Evolutionary conservation across 2,888 invertebrate species (phyloP).

Genomic region (Rhodophaea formosa): DNA sequence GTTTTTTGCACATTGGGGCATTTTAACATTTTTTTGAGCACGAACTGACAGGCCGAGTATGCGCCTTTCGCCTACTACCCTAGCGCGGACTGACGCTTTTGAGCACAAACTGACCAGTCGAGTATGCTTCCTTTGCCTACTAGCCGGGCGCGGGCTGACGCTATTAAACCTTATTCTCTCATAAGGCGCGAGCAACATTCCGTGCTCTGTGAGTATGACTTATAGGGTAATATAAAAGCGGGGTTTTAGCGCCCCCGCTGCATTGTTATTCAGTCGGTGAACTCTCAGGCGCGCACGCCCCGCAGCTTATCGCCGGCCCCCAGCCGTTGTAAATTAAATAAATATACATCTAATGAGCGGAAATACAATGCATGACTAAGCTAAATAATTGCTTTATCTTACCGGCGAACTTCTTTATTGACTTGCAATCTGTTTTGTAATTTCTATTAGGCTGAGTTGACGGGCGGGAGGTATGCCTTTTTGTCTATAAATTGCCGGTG

Average conservation of each 20-base stretch:
- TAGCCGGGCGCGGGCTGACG: too few relatives aligned
- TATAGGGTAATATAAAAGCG: constrained; percentile 46
- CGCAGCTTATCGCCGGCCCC: constrained; percentile 74
- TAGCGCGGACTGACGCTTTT: too few relatives aligned
- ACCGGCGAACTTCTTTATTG: constrained; percentile 40
- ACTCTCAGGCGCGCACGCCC: constrained; percentile 70
- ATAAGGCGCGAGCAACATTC: too few relatives aligned
- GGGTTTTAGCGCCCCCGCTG: constrained; percentile 64
- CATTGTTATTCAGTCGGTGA: constrained; percentile 78
- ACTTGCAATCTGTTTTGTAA: constrained; percentile 26
- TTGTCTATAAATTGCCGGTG: background rate
- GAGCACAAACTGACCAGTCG: too few relatives aligned
- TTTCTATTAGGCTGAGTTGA: constrained; percentile 1
- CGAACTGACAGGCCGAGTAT: too few relatives aligned
- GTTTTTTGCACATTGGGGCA: too few relatives aligned
- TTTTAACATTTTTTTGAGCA: too few relatives aligned
- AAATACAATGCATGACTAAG: constrained; percentile 77
- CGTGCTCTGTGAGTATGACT: too few relatives aligned
- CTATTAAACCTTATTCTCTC: too few relatives aligned
- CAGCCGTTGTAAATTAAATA: constrained; percentile 81
- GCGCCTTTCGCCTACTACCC: too few relatives aligned
- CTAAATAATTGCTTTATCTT: constrained; percentile 75
- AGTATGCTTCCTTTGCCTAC: too few relatives aligned
- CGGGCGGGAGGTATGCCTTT: too few relatives aligned
- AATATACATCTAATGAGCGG: constrained; percentile 80